Base-by-base conservation (phyloP, 2,113 vertebrate species). In the Budorcas taxicolor region DNA sequence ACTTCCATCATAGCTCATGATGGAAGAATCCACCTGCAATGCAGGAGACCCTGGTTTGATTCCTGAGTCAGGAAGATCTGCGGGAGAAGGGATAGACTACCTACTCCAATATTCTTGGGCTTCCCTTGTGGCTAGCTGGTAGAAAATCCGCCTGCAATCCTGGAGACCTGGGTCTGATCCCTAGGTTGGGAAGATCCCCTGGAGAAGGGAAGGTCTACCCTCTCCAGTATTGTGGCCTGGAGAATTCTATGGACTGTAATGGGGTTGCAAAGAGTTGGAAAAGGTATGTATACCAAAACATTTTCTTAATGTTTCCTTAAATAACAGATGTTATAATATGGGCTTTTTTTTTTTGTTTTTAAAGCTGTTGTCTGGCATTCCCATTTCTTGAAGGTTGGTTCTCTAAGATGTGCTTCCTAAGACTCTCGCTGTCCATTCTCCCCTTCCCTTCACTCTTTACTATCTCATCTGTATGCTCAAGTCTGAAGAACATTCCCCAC, bases 141-240 rank as follows among this genome's bases (percentile, higher is more conserved):
- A 71, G 36, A 67, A n/a, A 71, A 36, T 71, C 64, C 0, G 0
- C 64, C n/a, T 71, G 64, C n/a, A 71, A 12, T 36, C 2, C 0
- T 5, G 17, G n/a, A 71, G n/a, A 71, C 64, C 19, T 71, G 19
- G 8, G 9, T 71, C n/a, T 36, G n/a, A 36, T 71, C 67, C 17
- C n/a, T 36, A 23, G 9, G 10, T 21, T 71, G 19, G n/a, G 67
- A 71, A 36, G 67, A 23, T 71, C n/a, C 9, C 67, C n/a, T 71
- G n/a, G 67, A 71, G 67, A 71, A 71, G 67, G 19, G 19, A 40
- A 71, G 40, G n/a, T 12, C 67, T 71, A 71, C 19, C 67, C n/a
- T 40, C 67, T 71, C n/a, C 5, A 40, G n/a, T 71, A 71, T 40
- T 40, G n/a, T 71, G 10, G 67, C 19, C 10, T 71, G 19, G 19